Evolutionary conservation across 2,888 invertebrate species (phyloP).

Genomic region (Diloba caeruleocephala): DNA sequence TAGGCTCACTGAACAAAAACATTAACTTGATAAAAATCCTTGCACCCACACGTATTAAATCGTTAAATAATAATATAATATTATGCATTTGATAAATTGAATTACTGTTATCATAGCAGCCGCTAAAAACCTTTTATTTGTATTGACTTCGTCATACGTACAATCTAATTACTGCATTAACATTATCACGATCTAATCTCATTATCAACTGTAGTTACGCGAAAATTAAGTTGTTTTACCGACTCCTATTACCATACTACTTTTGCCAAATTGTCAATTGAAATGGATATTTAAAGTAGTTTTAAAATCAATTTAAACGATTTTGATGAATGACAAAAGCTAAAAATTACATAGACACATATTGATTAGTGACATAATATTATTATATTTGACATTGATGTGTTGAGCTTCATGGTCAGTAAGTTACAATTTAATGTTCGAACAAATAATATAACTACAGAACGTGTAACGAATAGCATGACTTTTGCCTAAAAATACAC

Average conservation of each 20-base stretch:
- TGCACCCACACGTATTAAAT: conserved; percentile 6
- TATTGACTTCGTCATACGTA: conserved; percentile 46
- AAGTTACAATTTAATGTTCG: conserved; percentile 42
- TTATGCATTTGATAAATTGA: conserved; percentile 32
- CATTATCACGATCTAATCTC: conserved; percentile 52
- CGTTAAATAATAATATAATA: neutral
- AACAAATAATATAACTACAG: conserved; percentile 48
- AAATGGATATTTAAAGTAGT: conserved; percentile 18
- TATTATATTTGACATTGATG: conserved; percentile 41
- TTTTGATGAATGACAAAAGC: conserved; percentile 18
- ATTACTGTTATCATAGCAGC: conserved; percentile 29
- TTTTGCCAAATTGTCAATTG: conserved; percentile 6
- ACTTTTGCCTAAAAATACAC: conserved; percentile 58
- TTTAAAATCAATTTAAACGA: conserved; percentile 9
- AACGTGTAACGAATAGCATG: conserved; percentile 54
- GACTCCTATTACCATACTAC: conserved; percentile 27
- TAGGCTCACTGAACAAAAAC: conserved; percentile 19
- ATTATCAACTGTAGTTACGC: conserved; percentile 48
- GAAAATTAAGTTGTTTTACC: conserved; percentile 41
- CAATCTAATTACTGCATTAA: conserved; percentile 57
- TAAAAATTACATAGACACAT: conserved; percentile 17
- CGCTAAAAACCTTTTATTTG: conserved; percentile 41
- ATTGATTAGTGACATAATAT: conserved; percentile 27
- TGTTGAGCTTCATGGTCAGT: conserved; percentile 36
- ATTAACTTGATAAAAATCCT: conserved; percentile 10